Evolutionary conservation across 2,888 invertebrate species (phyloP).

Genomic region (Eupithecia exiguata): DNA sequence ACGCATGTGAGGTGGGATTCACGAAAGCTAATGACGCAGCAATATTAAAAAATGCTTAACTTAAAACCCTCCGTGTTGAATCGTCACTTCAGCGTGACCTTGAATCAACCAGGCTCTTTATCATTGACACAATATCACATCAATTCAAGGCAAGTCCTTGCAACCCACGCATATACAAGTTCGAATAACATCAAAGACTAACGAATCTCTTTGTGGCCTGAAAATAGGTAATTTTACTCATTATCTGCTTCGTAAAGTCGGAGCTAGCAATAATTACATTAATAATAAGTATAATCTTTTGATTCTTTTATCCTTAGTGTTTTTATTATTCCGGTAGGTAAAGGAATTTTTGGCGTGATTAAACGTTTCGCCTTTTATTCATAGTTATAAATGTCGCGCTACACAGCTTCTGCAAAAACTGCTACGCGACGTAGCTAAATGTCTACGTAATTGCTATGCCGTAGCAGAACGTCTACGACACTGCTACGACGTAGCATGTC

Average conservation of each 20-base stretch:
- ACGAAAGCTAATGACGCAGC: background rate
- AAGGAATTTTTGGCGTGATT: background rate
- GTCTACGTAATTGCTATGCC: background rate
- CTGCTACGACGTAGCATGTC: background rate
- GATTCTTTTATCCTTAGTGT: background rate
- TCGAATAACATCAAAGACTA: constrained; percentile 41
- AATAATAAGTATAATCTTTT: background rate
- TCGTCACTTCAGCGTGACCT: background rate
- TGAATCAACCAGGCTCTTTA: background rate
- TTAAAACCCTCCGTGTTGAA: background rate
- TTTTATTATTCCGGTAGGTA: background rate
- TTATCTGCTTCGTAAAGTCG: constrained; percentile 9
- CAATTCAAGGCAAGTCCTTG: background rate
- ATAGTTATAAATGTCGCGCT: background rate
- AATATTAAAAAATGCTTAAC: background rate
- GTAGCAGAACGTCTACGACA: background rate
- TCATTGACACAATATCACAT: background rate
- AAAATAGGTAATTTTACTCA: constrained; percentile 11
- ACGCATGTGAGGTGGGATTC: background rate
- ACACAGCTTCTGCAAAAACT: background rate
- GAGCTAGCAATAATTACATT: background rate
- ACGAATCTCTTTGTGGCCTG: constrained; percentile 43
- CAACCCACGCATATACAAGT: constrained; percentile 10
- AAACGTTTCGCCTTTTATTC: too few species aligned
- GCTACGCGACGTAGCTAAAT: background rate